A percentile compares a stretch with the other conserved stretches of the same genome.
Evolutionary conservation across 2,113 vertebrate species (phyloP).

Genomic region (Nesogale talazaci): DNA sequence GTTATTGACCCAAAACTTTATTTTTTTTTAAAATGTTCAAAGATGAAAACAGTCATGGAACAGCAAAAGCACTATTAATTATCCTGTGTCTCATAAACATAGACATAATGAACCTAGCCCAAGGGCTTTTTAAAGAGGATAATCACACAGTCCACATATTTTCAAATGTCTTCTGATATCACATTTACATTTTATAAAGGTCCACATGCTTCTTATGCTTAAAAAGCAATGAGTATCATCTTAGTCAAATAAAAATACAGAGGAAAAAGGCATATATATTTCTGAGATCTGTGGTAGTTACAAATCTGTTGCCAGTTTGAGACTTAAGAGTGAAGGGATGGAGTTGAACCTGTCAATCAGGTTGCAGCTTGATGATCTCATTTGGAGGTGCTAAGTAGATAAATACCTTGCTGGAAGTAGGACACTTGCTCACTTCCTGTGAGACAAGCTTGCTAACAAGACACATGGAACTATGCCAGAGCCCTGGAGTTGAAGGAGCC

Average conservation of each 20-base stretch:
- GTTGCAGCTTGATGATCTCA: too few relatives aligned
- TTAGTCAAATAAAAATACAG: not conserved
- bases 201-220: not conserved
- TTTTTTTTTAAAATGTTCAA: not conserved
- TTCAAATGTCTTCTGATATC: not conserved
- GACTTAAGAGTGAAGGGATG: too few relatives aligned
- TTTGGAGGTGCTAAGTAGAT: too few relatives aligned
- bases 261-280: not conserved
- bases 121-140: not conserved
- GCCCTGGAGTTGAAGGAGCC: too few relatives aligned
- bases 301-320: too few relatives aligned
- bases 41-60: not conserved
- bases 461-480: too few relatives aligned
- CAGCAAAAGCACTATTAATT: slow-evolving; percentile 21
- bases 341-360: too few relatives aligned
- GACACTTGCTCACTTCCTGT: too few relatives aligned
- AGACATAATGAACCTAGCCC: not conserved
- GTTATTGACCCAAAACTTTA: slow-evolving; percentile 26
- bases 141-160: slow-evolving; percentile 33
- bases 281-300: too few relatives aligned
- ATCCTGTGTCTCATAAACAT: slow-evolving; percentile 34
- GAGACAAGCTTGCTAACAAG: too few relatives aligned
- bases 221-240: slow-evolving; percentile 9
- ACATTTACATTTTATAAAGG: not conserved
- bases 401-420: too few relatives aligned